Evolutionary conservation across 2,888 invertebrate species (phyloP).

Genomic region (Amphipyra berbera): DNA sequence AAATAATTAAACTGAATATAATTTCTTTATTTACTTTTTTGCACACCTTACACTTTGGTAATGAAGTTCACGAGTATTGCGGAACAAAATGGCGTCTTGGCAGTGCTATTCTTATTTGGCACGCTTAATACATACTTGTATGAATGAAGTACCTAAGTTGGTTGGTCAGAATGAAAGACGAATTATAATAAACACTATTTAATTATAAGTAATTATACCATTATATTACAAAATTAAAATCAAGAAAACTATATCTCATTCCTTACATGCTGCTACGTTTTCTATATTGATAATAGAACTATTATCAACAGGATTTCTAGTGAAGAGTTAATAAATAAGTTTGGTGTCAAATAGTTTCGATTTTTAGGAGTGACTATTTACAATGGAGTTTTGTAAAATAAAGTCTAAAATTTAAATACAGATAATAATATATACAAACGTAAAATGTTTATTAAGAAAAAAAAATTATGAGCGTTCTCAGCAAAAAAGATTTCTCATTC

Average conservation of each 20-base stretch:
- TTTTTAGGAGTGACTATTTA: slow-evolving; percentile 40
- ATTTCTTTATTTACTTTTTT: too few relatives aligned
- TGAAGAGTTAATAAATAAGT: background rate
- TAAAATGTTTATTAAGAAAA: too few relatives aligned
- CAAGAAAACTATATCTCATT: slow-evolving; percentile 31
- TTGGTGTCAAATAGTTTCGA: slow-evolving; percentile 13
- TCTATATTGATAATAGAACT: background rate
- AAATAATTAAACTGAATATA: too few relatives aligned
- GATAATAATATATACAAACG: background rate
- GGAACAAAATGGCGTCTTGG: too few relatives aligned
- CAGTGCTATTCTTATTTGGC: too few relatives aligned
- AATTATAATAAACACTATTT: slow-evolving; percentile 31
- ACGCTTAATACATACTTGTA: too few relatives aligned
- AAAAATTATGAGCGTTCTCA: too few relatives aligned
- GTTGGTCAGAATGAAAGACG: slow-evolving; percentile 13
- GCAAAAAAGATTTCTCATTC: background rate
- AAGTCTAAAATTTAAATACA: slow-evolving; percentile 20
- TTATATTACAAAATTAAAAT: slow-evolving; percentile 53
- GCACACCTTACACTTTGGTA: too few relatives aligned
- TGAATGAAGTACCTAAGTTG: too few relatives aligned
- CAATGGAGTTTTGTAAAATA: slow-evolving; percentile 34
- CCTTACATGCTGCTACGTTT: slow-evolving; percentile 13
- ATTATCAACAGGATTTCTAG: background rate
- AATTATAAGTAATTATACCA: slow-evolving; percentile 49
- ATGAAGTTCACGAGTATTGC: too few relatives aligned